Percentiles rank a stretch among this genome's conserved stretches.
Conservation (phyloP, 2,113 vertebrate genomes). For the Sialia sialis region DNA sequence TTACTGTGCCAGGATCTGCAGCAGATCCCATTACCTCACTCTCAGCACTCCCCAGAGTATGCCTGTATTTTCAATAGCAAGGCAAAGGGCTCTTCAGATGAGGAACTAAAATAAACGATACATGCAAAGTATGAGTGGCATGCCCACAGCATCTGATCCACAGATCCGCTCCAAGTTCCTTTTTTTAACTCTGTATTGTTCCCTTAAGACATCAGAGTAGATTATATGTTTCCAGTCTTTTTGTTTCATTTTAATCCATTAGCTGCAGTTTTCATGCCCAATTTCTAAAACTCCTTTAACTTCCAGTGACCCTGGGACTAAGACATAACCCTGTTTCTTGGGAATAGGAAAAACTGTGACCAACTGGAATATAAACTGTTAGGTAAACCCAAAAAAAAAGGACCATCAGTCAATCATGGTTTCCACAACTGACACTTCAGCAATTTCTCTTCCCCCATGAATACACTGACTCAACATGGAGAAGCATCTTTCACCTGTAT, state of each 20-base stretch:
- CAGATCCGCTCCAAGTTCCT: not conserved
- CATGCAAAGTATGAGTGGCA: not conserved
- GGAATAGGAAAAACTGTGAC: not conserved
- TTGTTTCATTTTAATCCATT: not conserved
- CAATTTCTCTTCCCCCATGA: not conserved
- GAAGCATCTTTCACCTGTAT: not conserved
- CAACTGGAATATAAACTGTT: not conserved
- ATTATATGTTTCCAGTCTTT: not conserved
- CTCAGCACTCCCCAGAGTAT: not conserved
- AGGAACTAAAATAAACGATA: not conserved
- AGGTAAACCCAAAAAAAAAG: not conserved
- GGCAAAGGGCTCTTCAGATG: not conserved
- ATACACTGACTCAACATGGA: not conserved
- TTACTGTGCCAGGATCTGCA: not conserved
- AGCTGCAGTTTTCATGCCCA: not conserved
- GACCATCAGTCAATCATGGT: not conserved
- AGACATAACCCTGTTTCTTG: not conserved
- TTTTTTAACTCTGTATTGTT: not conserved
- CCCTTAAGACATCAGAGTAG: not conserved
- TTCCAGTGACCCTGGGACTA: not conserved
- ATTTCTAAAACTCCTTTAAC: not conserved
- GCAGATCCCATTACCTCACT: not conserved
- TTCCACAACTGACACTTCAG: not conserved
- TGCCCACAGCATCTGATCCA: not conserved
- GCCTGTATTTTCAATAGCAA: not conserved